phyloP scores from a whole-genome alignment of 2,797 vertebrate species.

The Rhadinocentrus ornatus region DNA sequence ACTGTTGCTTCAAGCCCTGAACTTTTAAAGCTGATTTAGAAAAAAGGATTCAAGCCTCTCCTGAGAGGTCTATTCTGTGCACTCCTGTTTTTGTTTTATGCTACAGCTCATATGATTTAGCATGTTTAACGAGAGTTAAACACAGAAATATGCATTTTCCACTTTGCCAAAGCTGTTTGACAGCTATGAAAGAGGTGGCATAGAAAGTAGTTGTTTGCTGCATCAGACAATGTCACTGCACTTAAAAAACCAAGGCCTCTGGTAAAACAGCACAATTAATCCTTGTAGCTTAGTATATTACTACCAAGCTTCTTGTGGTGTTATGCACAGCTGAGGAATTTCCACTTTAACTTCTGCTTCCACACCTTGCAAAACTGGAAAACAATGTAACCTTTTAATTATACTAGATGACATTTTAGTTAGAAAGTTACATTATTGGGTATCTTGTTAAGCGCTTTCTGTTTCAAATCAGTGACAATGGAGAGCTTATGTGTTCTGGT shows the following conservation, averaged over 20 bases:
- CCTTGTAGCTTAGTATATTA: slow-evolving; percentile 33
- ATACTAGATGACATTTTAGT: background rate
- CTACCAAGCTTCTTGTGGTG: slow-evolving; percentile 25
- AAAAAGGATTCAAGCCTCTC: slow-evolving; percentile 43
- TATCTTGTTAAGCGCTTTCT: background rate
- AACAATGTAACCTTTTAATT: slow-evolving; percentile 8
- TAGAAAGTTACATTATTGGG: background rate
- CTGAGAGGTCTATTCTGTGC: slow-evolving; percentile 24
- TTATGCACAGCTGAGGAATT: slow-evolving; percentile 20
- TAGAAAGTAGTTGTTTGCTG: slow-evolving; percentile 28
- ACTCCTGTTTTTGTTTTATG: slow-evolving; percentile 27
- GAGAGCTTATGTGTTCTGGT: background rate
- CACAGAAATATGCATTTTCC: slow-evolving; percentile 30
- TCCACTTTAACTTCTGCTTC: slow-evolving; percentile 22
- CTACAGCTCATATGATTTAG: slow-evolving; percentile 26
- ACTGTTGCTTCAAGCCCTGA: slow-evolving; percentile 37
- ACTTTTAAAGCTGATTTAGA: slow-evolving; percentile 46
- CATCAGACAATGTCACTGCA: slow-evolving; percentile 44
- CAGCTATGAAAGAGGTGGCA: slow-evolving; percentile 8
- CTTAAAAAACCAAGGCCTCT: slow-evolving; percentile 33
- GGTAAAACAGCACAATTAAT: slow-evolving; percentile 43
- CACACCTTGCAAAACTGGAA: slow-evolving; percentile 8
- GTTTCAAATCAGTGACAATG: background rate
- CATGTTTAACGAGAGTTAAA: slow-evolving; percentile 27
- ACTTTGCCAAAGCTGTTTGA: slow-evolving; percentile 32